Evolutionary conservation across 2,113 vertebrate species (phyloP), one percentile per base, ranked within the genome.

Genomic region (Astatotilapia flaviijosephi): DNA sequence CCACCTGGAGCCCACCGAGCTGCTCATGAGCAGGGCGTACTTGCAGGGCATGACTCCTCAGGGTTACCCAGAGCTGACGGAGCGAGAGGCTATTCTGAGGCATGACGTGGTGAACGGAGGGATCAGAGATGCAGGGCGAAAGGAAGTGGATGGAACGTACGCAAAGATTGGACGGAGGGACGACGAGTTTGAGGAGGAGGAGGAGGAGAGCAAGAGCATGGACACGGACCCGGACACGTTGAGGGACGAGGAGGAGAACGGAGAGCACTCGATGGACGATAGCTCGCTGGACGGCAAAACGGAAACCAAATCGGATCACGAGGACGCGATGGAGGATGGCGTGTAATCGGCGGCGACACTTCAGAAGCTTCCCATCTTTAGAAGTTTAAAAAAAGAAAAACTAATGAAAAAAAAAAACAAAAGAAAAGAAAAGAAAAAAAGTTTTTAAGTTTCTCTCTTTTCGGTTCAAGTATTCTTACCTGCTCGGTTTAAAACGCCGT

Each of bases 221-320:
- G 98, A 99, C 97, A 99, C 99, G 54, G 98, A 99, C 96, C 98
- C 97, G 91, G 99, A 99, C 91, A 99, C 98, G 94, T 97, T 99
- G 97, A 97, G 98, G 96, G 98, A 99, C 79, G 98, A 99, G 95
- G 98, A 99, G 95, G 99, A 99, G 94, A 97, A 98, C 88, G 98
- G 97, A 19, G 98, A 99, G 93, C 98, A 99, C 95, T 99, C 98
- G 92, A 98, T 99, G 98, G 98, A 99, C 95, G 99, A 99, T 93
- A 99, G 99, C 96, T 99, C 99, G 49, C 97, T 99, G 96, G 99
- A 99, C 93, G 98, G 98, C 94, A 99, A 99, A 97, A 98, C 97
- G 97, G 98, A 99, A 98, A 98, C 98, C 97, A 99, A 99, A 98
- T 99, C 98, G 96, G 98, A 99, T 97, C 98, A 98, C 26, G 99